Base-by-base conservation (phyloP, 1,140 invertebrate species). In the Temnothorax longispinosus region DNA sequence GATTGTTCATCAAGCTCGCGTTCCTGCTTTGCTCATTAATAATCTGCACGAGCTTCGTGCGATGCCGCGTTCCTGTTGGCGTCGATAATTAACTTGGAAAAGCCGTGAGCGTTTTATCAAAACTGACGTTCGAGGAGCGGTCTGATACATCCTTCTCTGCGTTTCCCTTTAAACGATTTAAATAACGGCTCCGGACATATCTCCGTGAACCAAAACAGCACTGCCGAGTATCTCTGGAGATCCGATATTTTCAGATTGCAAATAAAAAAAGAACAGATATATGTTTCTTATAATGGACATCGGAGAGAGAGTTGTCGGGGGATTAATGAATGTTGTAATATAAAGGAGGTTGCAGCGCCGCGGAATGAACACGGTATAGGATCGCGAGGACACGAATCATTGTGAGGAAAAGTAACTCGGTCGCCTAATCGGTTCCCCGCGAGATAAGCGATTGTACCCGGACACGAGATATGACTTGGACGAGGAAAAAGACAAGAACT, bases 1-100 rank as follows among this genome's bases (percentile, higher is more conserved):
- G 69, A 38, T 84, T 74, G 27, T 62, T 60, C 69, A 21, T 81
- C 78, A n/a, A 56, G 50, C 76, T 52, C 54, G 50, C 50, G 41
- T 56, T 41, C 21, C 80, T 75, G 75, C 80, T 54, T 27, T 62
- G 54, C 54, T 84, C 44, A 84, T 84, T 84, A 75, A 84, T 50
- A 84, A 84, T 84, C 80, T n/a, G 13, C 18, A 3, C 44, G 18
- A 50, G 41, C 6, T 13, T 38, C 27, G n/a, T n/a, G 41, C 32
- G 41, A 81, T 41, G 32, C 58, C 35, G 65, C 65, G 11, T 38
- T 21, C 64, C 11, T 32, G 50, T 58, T 35, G 80, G 21, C 65
- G 80, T 47, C 44, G 80, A 84, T 84, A 75, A 84, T 84, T 62
- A 47, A 32, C 72, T 47, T 7, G 80, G 80, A 35, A 75, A 84